phyloP scores from a whole-genome alignment of 2,797 vertebrate genomes.

The Arrhamphus sclerolepis region DNA sequence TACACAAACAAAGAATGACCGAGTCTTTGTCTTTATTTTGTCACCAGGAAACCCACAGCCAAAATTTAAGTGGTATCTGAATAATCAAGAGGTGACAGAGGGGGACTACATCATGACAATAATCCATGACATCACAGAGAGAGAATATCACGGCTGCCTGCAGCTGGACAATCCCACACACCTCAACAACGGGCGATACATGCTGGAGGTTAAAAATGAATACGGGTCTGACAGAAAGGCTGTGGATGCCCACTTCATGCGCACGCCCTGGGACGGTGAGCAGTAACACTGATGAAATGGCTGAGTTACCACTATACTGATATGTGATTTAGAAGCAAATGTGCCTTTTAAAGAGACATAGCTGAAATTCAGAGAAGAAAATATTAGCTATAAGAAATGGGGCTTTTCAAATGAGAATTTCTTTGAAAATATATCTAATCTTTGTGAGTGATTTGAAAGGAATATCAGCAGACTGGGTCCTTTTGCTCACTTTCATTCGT shows the following conservation, averaged over 20 bases:
- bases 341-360: neutral
- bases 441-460: too few species aligned
- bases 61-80: conserved; percentile 85
- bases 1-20: too few species aligned
- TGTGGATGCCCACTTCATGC: conserved; percentile 93
- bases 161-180: conserved; percentile 96
- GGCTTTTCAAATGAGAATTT: too few species aligned
- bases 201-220: conserved; percentile 85
- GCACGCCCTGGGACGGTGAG: conserved; percentile 86
- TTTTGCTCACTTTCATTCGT: too few species aligned
- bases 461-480: too few species aligned
- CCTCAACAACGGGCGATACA: conserved; percentile 94
- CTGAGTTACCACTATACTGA: neutral
- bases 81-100: conserved; percentile 83
- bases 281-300: conserved; percentile 7
- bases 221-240: conserved; percentile 85
- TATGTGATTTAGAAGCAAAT: neutral
- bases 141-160: conserved; percentile 95
- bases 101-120: conserved; percentile 88
- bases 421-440: too few species aligned
- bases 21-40: neutral
- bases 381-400: too few species aligned
- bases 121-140: conserved; percentile 89
- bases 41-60: conserved; percentile 89
- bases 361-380: neutral